A percentile compares a stretch with the other conserved stretches of the same genome.
Conservation (phyloP, 2,113 vertebrate species). For the Barbus barbus region DNA sequence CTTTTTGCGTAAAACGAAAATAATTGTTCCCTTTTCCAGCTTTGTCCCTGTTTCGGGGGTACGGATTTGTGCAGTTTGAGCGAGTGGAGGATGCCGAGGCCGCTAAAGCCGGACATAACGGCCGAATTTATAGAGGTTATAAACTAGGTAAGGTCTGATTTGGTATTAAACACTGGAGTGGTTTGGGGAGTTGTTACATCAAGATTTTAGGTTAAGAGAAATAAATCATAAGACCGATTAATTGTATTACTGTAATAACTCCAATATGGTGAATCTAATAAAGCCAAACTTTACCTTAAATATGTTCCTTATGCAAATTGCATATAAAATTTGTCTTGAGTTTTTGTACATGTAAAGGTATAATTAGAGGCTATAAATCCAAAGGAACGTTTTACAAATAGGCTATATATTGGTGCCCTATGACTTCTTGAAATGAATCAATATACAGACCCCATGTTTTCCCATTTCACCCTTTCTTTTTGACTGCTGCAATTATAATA, state of each 20-base stretch:
- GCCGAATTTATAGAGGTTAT: conserved; percentile 87
- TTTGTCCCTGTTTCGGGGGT: conserved; percentile 85
- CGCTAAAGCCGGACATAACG: conserved; percentile 84
- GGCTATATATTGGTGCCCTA: not conserved
- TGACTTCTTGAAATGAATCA: not conserved
- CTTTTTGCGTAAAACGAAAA: conserved; percentile 52
- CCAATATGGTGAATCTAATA: conserved; percentile 1
- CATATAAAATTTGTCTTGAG: not conserved
- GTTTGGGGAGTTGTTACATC: not conserved
- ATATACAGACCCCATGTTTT: not conserved
- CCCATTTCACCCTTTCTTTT: not conserved
- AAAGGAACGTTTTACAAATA: not conserved
- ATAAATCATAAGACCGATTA: not conserved
- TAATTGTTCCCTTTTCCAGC: conserved; percentile 83
- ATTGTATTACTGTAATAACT: conserved; percentile 8
- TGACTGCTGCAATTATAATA: too few species aligned
- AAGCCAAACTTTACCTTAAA: not conserved
- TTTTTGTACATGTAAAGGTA: not conserved
- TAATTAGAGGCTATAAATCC: not conserved
- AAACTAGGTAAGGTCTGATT: conserved; percentile 84
- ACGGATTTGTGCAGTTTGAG: conserved; percentile 90
- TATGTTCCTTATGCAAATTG: not conserved
- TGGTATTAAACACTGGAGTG: conserved; percentile 8
- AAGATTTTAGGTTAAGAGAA: too few species aligned
- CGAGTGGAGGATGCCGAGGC: conserved; percentile 86